These are phyloP conservation scores for Solenopsis fugax DNA, from an alignment of 1,140 invertebrate genomes.

Conservation along the genomic window DNA sequence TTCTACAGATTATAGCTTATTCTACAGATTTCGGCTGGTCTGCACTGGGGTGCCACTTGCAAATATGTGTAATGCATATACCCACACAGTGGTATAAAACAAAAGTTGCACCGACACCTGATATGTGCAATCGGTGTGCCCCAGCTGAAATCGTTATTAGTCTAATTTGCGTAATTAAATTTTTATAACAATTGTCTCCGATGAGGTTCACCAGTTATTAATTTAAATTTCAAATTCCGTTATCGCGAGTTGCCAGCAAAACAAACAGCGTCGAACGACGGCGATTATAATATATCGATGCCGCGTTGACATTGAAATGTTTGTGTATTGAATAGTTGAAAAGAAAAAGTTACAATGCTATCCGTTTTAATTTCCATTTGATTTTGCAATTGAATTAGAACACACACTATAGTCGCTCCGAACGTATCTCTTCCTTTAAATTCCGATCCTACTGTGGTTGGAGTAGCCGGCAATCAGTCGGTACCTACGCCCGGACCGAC, in stretches of 20 bases:
- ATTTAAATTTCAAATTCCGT: conserved; percentile 61
- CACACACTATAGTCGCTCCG: too few relatives aligned
- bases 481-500: too few relatives aligned
- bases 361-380: not conserved
- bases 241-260: conserved; percentile 10
- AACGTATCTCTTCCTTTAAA: too few relatives aligned
- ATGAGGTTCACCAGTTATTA: conserved; percentile 58
- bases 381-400: conserved; percentile 26
- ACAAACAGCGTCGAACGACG: conserved; percentile 18
- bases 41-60: too few relatives aligned
- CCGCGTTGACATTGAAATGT: conserved; percentile 28
- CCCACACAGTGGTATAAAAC: too few relatives aligned
- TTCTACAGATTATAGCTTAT: not conserved
- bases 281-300: conserved; percentile 46
- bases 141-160: too few relatives aligned
- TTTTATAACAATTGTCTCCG: conserved; percentile 3
- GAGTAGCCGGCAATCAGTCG: too few relatives aligned
- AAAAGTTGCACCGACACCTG: too few relatives aligned
- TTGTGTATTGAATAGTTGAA: conserved; percentile 16
- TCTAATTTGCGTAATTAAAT: not conserved
- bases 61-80: too few relatives aligned
- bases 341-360: not conserved
- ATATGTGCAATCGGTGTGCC: too few relatives aligned
- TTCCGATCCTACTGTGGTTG: too few relatives aligned
- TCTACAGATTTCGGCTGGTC: too few relatives aligned